Conservation (phyloP, 2,113 vertebrate genomes). For the Hippocampus mohnikei region DNA sequence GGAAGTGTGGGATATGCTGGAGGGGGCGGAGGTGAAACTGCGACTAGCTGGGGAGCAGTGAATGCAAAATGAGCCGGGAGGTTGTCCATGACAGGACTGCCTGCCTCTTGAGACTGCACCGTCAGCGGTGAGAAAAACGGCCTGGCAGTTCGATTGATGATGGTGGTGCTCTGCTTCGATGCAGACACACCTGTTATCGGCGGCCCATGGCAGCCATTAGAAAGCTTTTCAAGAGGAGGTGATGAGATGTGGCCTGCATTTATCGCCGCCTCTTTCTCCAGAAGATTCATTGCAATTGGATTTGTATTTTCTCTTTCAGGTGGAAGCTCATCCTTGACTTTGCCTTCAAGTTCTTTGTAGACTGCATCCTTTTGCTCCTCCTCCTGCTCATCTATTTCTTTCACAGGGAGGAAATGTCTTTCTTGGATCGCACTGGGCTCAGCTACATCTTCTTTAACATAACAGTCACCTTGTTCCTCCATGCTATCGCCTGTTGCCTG, state of each 20-base stretch:
- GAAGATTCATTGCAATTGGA: slow-evolving; percentile 31
- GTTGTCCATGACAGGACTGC: slow-evolving; percentile 55
- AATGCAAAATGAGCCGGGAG: slow-evolving; percentile 76
- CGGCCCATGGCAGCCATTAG: slow-evolving; percentile 59
- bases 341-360: slow-evolving; percentile 34
- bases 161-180: slow-evolving; percentile 70
- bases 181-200: slow-evolving; percentile 38
- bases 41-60: slow-evolving; percentile 66
- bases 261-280: slow-evolving; percentile 33
- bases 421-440: slow-evolving; percentile 52
- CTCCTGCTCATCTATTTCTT: slow-evolving; percentile 64
- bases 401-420: slow-evolving; percentile 74
- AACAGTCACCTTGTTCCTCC: slow-evolving; percentile 68
- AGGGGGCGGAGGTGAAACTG: slow-evolving; percentile 49
- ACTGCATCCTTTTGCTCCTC: slow-evolving; percentile 45
- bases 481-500: slow-evolving; percentile 61
- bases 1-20: slow-evolving; percentile 60
- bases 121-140: slow-evolving; percentile 81
- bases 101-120: slow-evolving; percentile 39
- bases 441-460: slow-evolving; percentile 34
- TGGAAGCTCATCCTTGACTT: slow-evolving; percentile 41
- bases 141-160: slow-evolving; percentile 87
- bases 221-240: slow-evolving; percentile 35
- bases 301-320: slow-evolving; percentile 34
- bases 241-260: slow-evolving; percentile 32